Conservation (phyloP, 2,797 vertebrate genomes). For the Onychomys leucogaster region DNA sequence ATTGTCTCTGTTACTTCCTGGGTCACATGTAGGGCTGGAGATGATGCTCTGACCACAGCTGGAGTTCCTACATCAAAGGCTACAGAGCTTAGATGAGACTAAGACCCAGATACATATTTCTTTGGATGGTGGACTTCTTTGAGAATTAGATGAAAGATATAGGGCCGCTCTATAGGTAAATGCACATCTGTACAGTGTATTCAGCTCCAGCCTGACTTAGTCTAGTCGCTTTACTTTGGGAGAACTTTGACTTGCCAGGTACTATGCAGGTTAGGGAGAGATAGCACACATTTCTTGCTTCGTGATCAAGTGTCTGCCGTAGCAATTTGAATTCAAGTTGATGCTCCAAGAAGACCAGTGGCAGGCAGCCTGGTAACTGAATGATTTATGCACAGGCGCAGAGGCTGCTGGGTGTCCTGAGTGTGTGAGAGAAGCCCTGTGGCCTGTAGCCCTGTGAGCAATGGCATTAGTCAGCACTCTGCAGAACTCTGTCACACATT, state of each 20-base stretch:
- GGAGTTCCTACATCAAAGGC: neutral
- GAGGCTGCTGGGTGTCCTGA: neutral
- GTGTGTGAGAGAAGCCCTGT: constrained; percentile 16
- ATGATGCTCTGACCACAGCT: neutral
- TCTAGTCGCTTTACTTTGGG: neutral
- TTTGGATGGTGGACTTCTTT: neutral
- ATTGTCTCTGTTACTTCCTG: neutral
- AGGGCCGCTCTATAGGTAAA: constrained; percentile 18
- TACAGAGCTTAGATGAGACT: neutral
- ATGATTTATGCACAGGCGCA: neutral
- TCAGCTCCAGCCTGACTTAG: neutral
- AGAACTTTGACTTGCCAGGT: neutral
- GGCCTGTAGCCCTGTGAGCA: neutral
- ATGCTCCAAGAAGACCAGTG: neutral
- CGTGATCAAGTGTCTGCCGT: neutral
- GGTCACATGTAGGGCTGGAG: neutral
- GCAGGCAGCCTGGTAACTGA: neutral
- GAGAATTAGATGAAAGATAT: neutral
- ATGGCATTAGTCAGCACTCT: neutral
- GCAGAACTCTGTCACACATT: neutral
- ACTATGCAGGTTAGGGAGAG: neutral
- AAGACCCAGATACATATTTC: neutral
- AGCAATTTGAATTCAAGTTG: neutral
- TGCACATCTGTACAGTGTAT: neutral
- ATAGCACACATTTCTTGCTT: neutral